Percentiles rank a stretch among this genome's conserved stretches.
These are phyloP conservation scores for Muntiacus reevesi DNA, from an alignment of 2,113 vertebrate genomes.

Conservation along the genomic window DNA sequence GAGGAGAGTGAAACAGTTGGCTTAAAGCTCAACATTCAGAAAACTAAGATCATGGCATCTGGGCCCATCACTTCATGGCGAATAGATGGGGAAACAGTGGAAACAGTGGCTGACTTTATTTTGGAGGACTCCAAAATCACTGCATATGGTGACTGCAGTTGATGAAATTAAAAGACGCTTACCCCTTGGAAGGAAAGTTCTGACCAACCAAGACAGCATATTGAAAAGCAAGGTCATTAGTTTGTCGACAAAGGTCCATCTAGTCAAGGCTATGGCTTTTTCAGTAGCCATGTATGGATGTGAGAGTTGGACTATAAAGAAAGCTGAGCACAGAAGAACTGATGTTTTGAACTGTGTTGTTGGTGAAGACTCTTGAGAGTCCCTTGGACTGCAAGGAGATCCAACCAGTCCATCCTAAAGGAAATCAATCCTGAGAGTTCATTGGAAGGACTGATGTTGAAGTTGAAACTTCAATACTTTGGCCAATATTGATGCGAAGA, in stretches of 20 bases:
- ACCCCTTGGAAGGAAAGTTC: neutral
- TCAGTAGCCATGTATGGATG: neutral
- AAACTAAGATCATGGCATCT: neutral
- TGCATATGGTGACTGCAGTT: neutral
- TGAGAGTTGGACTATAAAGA: neutral
- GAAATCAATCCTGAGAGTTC: neutral
- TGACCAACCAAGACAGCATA: neutral
- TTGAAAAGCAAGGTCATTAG: neutral
- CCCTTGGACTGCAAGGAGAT: neutral
- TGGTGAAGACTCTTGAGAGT: neutral
- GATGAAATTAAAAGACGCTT: neutral
- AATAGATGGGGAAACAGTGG: neutral
- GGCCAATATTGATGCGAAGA: accelerated
- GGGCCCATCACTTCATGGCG: neutral
- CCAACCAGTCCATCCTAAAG: neutral
- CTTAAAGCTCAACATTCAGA: too few species aligned
- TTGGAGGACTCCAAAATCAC: neutral
- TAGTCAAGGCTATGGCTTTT: neutral
- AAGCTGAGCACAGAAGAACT: accelerated
- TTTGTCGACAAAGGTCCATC: neutral
- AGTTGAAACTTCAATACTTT: neutral
- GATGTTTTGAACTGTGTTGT: neutral
- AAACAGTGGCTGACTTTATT: neutral
- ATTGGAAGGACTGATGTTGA: neutral
- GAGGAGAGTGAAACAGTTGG: too few species aligned